A percentile compares a stretch with the other conserved stretches of the same genome.
These are phyloP conservation scores for Pseudochirops cupreus DNA, from an alignment of 2,797 vertebrate species.

Conservation along the genomic window DNA sequence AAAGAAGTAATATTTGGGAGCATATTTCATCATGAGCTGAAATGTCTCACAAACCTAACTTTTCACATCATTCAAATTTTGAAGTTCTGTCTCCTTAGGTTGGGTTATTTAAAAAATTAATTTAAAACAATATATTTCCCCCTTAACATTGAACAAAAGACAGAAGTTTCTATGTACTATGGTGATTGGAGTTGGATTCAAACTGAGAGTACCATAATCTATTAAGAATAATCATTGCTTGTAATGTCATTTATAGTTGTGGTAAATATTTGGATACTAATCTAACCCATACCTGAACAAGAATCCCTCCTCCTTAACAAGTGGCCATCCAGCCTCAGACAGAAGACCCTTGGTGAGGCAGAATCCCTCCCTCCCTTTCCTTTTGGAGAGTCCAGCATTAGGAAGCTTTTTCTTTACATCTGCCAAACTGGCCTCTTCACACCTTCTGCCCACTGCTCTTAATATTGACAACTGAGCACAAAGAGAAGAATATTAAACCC, in stretches of 20 bases:
- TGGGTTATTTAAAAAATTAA: slow-evolving; percentile 56
- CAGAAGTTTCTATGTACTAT: slow-evolving; percentile 61
- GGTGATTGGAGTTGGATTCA: no score
- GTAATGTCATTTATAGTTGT: no score
- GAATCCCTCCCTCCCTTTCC: background rate
- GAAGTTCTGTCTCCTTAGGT: slow-evolving; percentile 75
- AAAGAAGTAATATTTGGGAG: slow-evolving; percentile 72
- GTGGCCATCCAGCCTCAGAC: background rate
- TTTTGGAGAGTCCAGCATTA: background rate
- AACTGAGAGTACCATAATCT: no score
- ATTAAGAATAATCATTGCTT: no score
- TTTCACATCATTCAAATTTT: slow-evolving; percentile 67
- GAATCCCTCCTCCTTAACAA: background rate
- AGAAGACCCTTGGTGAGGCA: background rate
- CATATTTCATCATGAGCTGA: slow-evolving; percentile 71
- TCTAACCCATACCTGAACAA: background rate
- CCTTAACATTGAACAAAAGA: slow-evolving; percentile 71
- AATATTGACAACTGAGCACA: background rate
- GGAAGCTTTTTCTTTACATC: background rate
- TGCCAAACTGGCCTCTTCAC: background rate
- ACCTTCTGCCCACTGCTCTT: background rate
- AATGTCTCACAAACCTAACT: slow-evolving; percentile 70
- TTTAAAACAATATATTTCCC: slow-evolving; percentile 72
- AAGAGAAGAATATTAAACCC: background rate
- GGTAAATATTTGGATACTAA: no score